Conservation (phyloP, 2,888 invertebrate genomes). For the Miltochrista miniata region DNA sequence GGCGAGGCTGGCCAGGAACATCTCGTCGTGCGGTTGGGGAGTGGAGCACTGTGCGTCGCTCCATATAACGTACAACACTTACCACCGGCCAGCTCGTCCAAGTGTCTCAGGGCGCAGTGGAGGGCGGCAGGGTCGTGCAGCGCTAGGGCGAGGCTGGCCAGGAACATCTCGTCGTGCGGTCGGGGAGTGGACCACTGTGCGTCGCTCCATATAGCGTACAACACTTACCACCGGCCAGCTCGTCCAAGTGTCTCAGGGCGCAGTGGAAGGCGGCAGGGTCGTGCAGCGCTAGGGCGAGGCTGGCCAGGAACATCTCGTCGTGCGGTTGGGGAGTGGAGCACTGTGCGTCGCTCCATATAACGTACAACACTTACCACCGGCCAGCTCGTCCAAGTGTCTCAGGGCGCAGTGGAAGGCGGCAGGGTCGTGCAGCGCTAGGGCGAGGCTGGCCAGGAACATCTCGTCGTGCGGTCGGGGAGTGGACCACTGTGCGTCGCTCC, state of each 20-base stretch:
- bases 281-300: constrained; percentile 86
- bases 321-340: too few relatives aligned
- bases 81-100: constrained; percentile 57
- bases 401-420: constrained; percentile 84
- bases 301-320: constrained; percentile 89
- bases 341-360: too few relatives aligned
- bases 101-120: constrained; percentile 81
- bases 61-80: too few relatives aligned
- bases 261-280: constrained; percentile 79
- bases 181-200: too few relatives aligned
- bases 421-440: constrained; percentile 85
- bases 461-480: too few relatives aligned
- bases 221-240: too few relatives aligned
- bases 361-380: too few relatives aligned
- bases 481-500: too few relatives aligned
- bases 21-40: constrained; percentile 91
- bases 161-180: constrained; percentile 90
- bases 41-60: too few relatives aligned
- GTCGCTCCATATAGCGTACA: too few relatives aligned
- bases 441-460: constrained; percentile 87
- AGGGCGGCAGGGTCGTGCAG: constrained; percentile 84
- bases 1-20: constrained; percentile 88
- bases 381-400: constrained; percentile 75
- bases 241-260: constrained; percentile 85
- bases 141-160: constrained; percentile 88